phyloP scores from a whole-genome alignment of 2,888 invertebrate genomes.

The Himalopsyche tibetana region DNA sequence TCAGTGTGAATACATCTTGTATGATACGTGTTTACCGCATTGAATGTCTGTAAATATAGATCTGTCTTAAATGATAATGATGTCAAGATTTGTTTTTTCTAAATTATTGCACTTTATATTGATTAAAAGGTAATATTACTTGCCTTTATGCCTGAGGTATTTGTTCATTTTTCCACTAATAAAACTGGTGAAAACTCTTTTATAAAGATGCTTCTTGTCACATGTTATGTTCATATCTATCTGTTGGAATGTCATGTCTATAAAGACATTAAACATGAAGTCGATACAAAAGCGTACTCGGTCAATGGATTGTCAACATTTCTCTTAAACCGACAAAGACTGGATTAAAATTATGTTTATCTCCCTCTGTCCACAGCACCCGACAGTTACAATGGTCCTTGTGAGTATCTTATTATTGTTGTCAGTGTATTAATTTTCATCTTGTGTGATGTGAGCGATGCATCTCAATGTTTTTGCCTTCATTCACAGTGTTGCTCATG shows the following conservation, averaged over 20 bases:
- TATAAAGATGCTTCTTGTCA: too few relatives aligned
- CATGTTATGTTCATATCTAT: too few relatives aligned
- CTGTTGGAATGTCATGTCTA: not conserved
- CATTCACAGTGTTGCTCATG: constrained; percentile 36
- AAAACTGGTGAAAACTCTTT: too few relatives aligned
- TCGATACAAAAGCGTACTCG: constrained; percentile 25
- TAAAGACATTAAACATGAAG: not conserved
- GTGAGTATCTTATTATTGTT: constrained; percentile 81
- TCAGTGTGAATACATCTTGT: too few relatives aligned
- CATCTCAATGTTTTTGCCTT: constrained; percentile 38
- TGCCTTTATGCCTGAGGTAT: too few relatives aligned
- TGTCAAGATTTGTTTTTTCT: too few relatives aligned
- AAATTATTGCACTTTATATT: too few relatives aligned
- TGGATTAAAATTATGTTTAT: constrained; percentile 65
- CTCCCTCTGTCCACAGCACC: constrained; percentile 82
- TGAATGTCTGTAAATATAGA: too few relatives aligned
- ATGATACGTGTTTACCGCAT: too few relatives aligned
- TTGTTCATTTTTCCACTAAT: too few relatives aligned
- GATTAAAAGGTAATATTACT: too few relatives aligned
- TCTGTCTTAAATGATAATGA: too few relatives aligned
- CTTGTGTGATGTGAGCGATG: constrained; percentile 45
- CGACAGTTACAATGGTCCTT: constrained; percentile 91
- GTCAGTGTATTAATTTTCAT: constrained; percentile 59
- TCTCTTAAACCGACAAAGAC: constrained; percentile 52
- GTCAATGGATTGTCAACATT: constrained; percentile 15